Evolutionary conservation across 1,140 invertebrate species (phyloP).

Genomic region (Nylanderia fulva): DNA sequence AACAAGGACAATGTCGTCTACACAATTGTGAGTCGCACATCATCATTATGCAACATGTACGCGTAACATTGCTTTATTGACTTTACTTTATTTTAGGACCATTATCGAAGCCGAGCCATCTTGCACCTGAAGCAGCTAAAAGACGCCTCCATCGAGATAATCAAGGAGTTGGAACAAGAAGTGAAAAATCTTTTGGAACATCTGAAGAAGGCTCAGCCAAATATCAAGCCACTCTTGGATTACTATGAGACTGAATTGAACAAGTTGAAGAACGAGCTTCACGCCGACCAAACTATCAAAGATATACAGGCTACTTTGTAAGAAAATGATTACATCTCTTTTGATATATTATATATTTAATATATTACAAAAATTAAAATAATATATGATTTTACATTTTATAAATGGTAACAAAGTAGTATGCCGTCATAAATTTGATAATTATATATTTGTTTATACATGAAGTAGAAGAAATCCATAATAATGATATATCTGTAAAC

Average conservation of each 20-base stretch:
- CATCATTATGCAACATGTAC: neutral
- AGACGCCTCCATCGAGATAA: conserved; percentile 81
- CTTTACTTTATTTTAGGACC: conserved; percentile 66
- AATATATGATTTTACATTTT: neutral
- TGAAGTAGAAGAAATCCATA: neutral
- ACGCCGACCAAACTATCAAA: conserved; percentile 88
- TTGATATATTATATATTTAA: neutral
- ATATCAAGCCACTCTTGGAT: conserved; percentile 87
- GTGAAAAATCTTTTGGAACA: conserved; percentile 83
- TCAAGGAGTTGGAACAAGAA: conserved; percentile 80
- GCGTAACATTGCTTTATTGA: neutral
- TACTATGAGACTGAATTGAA: conserved; percentile 88
- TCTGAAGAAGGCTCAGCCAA: conserved; percentile 87
- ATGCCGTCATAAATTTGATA: neutral
- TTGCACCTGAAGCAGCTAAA: conserved; percentile 80
- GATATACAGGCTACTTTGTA: conserved; percentile 89
- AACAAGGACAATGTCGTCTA: conserved; percentile 88
- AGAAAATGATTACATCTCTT: conserved; percentile 76
- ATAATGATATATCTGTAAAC: neutral
- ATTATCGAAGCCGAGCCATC: conserved; percentile 55
- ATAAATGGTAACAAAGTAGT: neutral
- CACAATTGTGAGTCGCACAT: conserved; percentile 75
- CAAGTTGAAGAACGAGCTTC: conserved; percentile 88
- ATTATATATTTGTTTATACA: neutral
- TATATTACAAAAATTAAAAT: conserved; percentile 5